Evolutionary conservation across 2,113 vertebrate species (phyloP), one percentile per base, ranked within the genome.

Genomic region (Probosciger aterrimus): DNA sequence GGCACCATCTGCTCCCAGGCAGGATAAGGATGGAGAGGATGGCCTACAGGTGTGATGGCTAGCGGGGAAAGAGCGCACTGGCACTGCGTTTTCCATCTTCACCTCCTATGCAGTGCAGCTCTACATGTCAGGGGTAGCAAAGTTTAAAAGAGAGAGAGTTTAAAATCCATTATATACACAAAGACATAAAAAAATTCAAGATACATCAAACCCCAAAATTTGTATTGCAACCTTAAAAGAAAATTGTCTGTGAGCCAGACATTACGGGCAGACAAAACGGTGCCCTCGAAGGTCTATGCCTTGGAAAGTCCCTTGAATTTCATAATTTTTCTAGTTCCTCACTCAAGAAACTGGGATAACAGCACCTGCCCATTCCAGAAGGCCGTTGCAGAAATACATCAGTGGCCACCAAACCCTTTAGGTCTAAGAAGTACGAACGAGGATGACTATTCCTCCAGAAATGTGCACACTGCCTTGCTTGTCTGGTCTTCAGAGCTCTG

Each of bases 241-340:
- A 53, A 91, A 63, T 4, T 33, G 7, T 79, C 47, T 76, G 11
- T 53, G 47, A 92, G 30, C 2, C 37, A 55, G 31, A 77, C 37
- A 43, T 63, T 77, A 77, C 22, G 5, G 5, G 6, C 41, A 91
- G 44, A 77, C 7, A 70, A 47, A 82, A 69, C 1, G 6, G 11
- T 14, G 16, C 18, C 23, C 53, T 53, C 10, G 57, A 68, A 74
- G 2, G 0, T n/a, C 39, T 46, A 2, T 15, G 25, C 8, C 20
- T 84, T 68, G 14, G 39, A 43, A 87, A 82, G 13, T 20, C 46
- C 43, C 68, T 76, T 78, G 57, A 43, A 65, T 90, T 62, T n/a
- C 15, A 5, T 13, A 12, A 1, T 25, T 79, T 82, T 77, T 80
- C 70, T 39, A 46, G 11, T 59, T 94, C 18, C 19, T 93, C 63